These are phyloP conservation scores for Chironomus riparius DNA, from an alignment of 2,888 invertebrate genomes.

Conservation along the genomic window DNA sequence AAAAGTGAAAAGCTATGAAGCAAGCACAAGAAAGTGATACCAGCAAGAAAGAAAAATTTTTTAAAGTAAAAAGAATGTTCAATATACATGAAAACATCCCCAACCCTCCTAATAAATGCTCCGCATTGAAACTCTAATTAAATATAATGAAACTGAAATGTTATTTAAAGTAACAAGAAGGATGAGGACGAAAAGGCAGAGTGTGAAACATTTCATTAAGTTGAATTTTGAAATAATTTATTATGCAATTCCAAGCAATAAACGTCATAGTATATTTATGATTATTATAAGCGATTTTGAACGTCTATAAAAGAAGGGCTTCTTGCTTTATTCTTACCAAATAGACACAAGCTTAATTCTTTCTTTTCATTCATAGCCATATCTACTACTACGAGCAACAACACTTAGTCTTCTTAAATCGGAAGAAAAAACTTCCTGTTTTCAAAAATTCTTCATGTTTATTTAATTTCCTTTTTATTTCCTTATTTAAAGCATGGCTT, in stretches of 20 bases:
- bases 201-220: slow-evolving; percentile 3
- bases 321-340: background rate
- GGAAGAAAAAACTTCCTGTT: background rate
- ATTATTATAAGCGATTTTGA: slow-evolving; percentile 5
- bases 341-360: too few species aligned
- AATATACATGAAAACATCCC: background rate
- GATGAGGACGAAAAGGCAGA: background rate
- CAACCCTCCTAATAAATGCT: too few species aligned
- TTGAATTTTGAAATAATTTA: slow-evolving; percentile 20
- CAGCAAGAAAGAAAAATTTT: background rate
- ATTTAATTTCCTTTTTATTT: slow-evolving; percentile 16
- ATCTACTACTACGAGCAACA: too few species aligned
- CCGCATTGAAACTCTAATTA: slow-evolving; percentile 8
- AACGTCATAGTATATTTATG: slow-evolving; percentile 23
- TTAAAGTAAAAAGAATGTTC: background rate
- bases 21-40: background rate
- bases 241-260: slow-evolving; percentile 18
- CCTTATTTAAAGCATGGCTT: slow-evolving; percentile 1
- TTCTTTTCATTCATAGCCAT: too few species aligned
- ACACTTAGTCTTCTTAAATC: background rate
- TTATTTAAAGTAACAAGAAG: background rate
- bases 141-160: slow-evolving; percentile 2
- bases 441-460: slow-evolving; percentile 10
- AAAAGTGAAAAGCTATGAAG: too few species aligned
- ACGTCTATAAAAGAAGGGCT: background rate